Percentiles rank a stretch among this genome's conserved stretches.
Conservation (phyloP, 1,140 invertebrate genomes). For the Stratiolaelaps scimitus region DNA sequence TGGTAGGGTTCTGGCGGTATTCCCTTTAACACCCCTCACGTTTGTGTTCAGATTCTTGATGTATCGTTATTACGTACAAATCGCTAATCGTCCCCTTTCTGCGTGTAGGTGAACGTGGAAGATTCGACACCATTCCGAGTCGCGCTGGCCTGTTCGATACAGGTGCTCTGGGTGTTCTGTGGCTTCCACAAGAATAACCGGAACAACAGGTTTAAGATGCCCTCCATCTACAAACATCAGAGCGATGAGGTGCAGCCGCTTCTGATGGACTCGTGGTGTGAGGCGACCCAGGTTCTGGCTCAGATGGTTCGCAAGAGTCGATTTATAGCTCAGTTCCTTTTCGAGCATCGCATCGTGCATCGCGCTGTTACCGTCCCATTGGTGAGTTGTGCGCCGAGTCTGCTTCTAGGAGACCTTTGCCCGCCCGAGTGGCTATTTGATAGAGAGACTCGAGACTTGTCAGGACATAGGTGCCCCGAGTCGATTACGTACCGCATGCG, state of each 20-base stretch:
- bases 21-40: too few relatives aligned
- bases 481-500: too few relatives aligned
- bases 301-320: constrained; percentile 7
- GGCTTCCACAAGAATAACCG: constrained; percentile 23
- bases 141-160: background rate
- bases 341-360: background rate
- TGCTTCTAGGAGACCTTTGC: background rate
- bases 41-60: too few relatives aligned
- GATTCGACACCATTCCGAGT: background rate
- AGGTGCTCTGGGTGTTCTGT: constrained; percentile 15
- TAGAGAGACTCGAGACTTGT: too few relatives aligned
- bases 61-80: too few relatives aligned
- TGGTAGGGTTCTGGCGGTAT: too few relatives aligned
- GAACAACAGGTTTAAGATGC: constrained; percentile 19
- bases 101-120: background rate
- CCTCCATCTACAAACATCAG: constrained; percentile 12
- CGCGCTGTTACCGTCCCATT: constrained; percentile 3
- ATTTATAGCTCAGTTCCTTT: background rate
- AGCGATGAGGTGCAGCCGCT: background rate
- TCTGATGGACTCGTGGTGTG: constrained; percentile 4
- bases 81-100: too few relatives aligned
- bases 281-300: background rate
- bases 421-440: too few relatives aligned
- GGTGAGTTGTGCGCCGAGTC: background rate
- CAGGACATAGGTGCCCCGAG: too few relatives aligned